A percentile compares a stretch with the other conserved stretches of the same genome.
These are phyloP conservation scores for Pheosia tremula DNA, from an alignment of 2,888 invertebrate species.

Conservation along the genomic window DNA sequence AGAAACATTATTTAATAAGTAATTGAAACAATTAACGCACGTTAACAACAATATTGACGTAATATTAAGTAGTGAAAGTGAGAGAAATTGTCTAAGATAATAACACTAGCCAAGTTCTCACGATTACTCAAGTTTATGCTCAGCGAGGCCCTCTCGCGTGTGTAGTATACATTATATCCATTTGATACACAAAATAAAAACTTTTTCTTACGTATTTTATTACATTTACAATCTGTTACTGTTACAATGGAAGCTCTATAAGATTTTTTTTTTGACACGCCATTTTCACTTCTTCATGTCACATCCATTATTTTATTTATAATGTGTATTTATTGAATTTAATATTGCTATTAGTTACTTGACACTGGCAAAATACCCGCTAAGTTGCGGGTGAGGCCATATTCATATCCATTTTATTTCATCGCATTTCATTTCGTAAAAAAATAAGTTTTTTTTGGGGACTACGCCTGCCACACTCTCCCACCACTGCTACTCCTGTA, in stretches of 20 bases:
- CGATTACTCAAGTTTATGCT: background rate
- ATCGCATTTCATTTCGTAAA: too few species aligned
- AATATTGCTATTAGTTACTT: too few species aligned
- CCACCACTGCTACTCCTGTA: too few species aligned
- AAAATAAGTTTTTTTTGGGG: too few species aligned
- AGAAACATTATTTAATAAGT: background rate
- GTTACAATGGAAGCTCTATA: background rate
- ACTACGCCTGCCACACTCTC: too few species aligned
- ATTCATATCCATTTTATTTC: too few species aligned
- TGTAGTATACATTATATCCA: background rate
- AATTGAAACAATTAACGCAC: constrained; percentile 18
- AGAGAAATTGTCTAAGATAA: constrained; percentile 19
- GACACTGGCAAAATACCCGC: too few species aligned
- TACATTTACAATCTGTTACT: background rate
- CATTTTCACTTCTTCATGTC: too few species aligned
- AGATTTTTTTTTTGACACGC: background rate
- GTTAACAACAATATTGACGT: constrained; percentile 31
- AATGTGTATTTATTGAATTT: too few species aligned
- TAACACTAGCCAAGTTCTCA: constrained; percentile 13
- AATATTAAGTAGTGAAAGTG: constrained; percentile 34
- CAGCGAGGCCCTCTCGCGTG: background rate
- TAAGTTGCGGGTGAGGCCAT: too few species aligned
- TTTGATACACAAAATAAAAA: background rate
- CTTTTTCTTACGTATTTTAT: background rate
- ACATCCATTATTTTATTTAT: too few species aligned